phyloP scores from a whole-genome alignment of 2,113 vertebrate species.

The Sturnus vulgaris region DNA sequence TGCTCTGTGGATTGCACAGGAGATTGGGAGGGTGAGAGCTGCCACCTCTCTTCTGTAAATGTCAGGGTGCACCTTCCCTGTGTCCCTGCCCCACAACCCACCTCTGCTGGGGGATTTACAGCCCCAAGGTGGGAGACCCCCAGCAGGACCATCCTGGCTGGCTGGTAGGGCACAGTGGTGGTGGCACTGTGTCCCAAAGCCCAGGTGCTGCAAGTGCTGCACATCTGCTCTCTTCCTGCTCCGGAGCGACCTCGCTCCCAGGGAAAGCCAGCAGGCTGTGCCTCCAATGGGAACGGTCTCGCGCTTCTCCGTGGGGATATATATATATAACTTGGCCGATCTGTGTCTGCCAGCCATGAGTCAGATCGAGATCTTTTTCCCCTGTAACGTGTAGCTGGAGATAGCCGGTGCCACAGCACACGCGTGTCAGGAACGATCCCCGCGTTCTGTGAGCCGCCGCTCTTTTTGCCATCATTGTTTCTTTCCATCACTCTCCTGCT shows the following conservation, averaged over 20 bases:
- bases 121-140: background rate
- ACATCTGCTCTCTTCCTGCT: background rate
- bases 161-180: background rate
- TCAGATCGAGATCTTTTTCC: constrained; percentile 57
- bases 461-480: constrained; percentile 64
- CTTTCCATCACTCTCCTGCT: constrained; percentile 46
- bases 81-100: background rate
- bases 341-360: constrained; percentile 62
- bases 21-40: background rate
- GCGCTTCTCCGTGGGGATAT: background rate
- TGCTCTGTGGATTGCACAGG: background rate
- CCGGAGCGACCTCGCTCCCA: background rate
- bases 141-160: accelerated
- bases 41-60: background rate
- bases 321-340: constrained; percentile 19
- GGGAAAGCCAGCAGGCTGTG: constrained; percentile 19
- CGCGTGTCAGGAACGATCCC: constrained; percentile 40
- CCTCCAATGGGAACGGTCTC: constrained; percentile 29
- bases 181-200: background rate
- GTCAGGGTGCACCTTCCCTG: background rate
- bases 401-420: constrained; percentile 34
- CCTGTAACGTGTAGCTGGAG: constrained; percentile 47
- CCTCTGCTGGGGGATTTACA: background rate
- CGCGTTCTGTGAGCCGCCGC: background rate
- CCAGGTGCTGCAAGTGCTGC: background rate